Base-by-base conservation (phyloP, 2,888 invertebrate genomes). In the Callinectes sapidus region DNA sequence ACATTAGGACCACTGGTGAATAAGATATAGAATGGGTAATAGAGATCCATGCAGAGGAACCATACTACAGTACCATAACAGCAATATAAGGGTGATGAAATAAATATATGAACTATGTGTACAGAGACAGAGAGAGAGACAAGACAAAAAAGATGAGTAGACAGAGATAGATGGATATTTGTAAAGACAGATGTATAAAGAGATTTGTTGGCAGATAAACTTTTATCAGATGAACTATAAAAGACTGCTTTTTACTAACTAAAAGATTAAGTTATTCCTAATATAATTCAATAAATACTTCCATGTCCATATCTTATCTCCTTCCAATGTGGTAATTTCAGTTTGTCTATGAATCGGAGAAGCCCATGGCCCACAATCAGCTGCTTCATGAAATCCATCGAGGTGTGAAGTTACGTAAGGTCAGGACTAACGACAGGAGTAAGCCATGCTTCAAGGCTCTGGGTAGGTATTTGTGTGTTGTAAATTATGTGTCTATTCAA, bases 281-380 rank as follows among this genome's bases (percentile, higher is more conserved):
- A 6, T 71, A n/a, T 71, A 28, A 71, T 71, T 71, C 23, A 71
- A 28, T 71, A 28, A 3, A 71, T 71, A 71, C 1, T 23, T 71
- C 28, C 71, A 71, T 28, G 13, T 71, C 71, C 71, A 71, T 71
- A 87, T 54, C 2, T 66, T 71, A 32, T 71, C 16, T 13, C n/a
- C 39, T 39, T 42, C 85, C 71, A 42, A 32, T 18, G 16, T 71
- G 13, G 48, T 39, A 16, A 85, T 89, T 95, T 92, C 97, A 98
- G 96, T 98, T 98, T 95, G 97, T 98, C 94, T 98, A 98, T 95
- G 98, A 98, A 96, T 98, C 98, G 87, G 98, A 98, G 96, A 97
- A 97, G 90, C 94, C 94, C 35, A 94, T 94, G n/a, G 91, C 95
- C 86, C 98, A 98, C 96, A 98, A 98, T 95, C 97, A 97, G 95